phyloP scores from a whole-genome alignment of 2,888 invertebrate species.

The Apocheima hispidaria region DNA sequence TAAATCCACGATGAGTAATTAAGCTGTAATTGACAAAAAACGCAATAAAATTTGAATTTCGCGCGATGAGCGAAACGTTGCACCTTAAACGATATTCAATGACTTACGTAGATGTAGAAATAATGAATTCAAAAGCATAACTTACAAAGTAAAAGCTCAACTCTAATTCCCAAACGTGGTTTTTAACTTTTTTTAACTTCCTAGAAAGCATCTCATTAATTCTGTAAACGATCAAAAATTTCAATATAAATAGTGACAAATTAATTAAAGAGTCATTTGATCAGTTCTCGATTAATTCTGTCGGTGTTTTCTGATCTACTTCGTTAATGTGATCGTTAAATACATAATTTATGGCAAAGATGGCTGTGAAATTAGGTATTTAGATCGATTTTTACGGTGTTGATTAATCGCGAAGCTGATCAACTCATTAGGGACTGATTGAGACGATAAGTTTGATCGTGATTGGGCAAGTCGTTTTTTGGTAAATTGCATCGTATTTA shows the following conservation, averaged over 20 bases:
- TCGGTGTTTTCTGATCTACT: conserved; percentile 37
- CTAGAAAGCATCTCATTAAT: conserved; percentile 39
- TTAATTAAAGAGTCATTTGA: conserved; percentile 59
- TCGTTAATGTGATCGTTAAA: conserved; percentile 39
- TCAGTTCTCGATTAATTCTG: conserved; percentile 53
- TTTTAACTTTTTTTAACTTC: conserved; percentile 14
- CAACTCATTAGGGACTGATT: conserved; percentile 23
- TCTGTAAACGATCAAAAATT: conserved; percentile 38
- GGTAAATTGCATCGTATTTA: no score
- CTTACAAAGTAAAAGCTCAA: conserved; percentile 22
- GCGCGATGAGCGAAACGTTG: no score
- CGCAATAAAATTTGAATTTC: no score
- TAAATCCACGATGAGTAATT: no score
- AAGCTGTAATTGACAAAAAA: no score
- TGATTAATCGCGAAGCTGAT: conserved; percentile 30
- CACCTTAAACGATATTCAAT: neutral
- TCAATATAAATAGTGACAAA: conserved; percentile 56
- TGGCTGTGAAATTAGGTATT: conserved; percentile 36
- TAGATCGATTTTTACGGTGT: conserved; percentile 33
- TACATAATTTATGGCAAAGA: conserved; percentile 32
- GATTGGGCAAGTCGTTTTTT: conserved; percentile 13
- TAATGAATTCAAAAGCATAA: conserved; percentile 14
- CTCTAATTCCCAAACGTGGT: conserved; percentile 12
- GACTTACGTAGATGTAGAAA: neutral
- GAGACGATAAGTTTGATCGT: neutral